Conservation (phyloP, 1,140 invertebrate species). For the Marisa cornuarietis region DNA sequence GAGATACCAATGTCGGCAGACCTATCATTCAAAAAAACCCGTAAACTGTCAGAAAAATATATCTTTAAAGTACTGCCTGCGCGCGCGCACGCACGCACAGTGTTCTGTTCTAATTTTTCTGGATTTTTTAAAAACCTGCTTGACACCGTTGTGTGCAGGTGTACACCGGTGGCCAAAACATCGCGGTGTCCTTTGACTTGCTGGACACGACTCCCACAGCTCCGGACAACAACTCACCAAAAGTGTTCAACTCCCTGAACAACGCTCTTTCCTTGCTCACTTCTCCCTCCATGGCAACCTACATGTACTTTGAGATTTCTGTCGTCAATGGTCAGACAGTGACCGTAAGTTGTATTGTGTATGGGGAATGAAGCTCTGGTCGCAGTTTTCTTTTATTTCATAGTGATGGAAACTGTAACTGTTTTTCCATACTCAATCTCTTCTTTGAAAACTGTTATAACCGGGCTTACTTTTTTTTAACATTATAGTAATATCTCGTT, state of each 20-base stretch:
- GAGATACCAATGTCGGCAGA: not conserved
- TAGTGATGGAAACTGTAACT: too few species aligned
- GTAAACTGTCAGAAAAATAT: not conserved
- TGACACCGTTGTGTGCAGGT: not conserved
- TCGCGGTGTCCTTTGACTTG: too few species aligned
- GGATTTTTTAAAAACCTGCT: not conserved
- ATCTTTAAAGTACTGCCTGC: not conserved
- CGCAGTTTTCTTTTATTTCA: not conserved
- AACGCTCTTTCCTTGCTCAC: not conserved
- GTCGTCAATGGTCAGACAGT: not conserved
- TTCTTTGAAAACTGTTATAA: too few species aligned
- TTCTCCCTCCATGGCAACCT: not conserved
- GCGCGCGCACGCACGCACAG: constrained; percentile 4
- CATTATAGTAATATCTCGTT: not conserved
- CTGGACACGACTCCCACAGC: too few species aligned
- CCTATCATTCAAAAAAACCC: not conserved
- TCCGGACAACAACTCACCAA: too few species aligned
- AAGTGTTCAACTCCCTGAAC: not conserved
- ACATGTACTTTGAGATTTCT: not conserved
- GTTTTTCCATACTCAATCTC: too few species aligned
- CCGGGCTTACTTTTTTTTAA: too few species aligned
- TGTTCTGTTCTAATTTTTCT: not conserved
- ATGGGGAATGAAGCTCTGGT: not conserved
- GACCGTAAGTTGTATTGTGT: not conserved
- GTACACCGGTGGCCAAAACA: not conserved